phyloP scores from a whole-genome alignment of 1,140 invertebrate genomes.

The Drosophila bocki region DNA sequence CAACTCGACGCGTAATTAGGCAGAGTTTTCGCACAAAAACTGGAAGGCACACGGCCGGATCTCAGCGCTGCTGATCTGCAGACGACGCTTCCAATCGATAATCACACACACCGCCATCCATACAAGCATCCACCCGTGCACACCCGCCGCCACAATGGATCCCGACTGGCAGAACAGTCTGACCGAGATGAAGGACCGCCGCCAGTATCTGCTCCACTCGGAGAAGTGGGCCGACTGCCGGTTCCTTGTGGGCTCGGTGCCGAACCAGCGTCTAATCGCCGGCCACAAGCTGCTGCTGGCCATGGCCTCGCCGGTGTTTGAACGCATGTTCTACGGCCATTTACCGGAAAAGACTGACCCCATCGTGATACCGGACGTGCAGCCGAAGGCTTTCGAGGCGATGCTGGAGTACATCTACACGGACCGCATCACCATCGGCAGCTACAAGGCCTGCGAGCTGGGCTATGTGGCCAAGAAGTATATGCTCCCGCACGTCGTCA shows the following conservation, averaged over 20 bases:
- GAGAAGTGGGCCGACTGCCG: conserved; percentile 92
- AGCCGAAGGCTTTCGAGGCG: conserved; percentile 93
- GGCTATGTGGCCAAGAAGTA: conserved; percentile 96
- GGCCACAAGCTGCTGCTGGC: conserved; percentile 93
- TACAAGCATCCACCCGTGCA: neutral
- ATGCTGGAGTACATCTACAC: conserved; percentile 93
- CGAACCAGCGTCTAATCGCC: conserved; percentile 89
- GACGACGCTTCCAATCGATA: neutral
- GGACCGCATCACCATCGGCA: conserved; percentile 91
- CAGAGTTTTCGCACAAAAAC: conserved; percentile 28
- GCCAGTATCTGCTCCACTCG: conserved; percentile 89
- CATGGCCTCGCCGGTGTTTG: conserved; percentile 93
- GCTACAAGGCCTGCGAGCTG: conserved; percentile 93
- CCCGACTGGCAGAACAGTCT: conserved; percentile 91
- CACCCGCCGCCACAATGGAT: conserved; percentile 49
- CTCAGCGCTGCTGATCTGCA: conserved; percentile 4
- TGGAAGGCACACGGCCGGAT: neutral
- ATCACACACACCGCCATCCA: neutral
- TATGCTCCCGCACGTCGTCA: conserved; percentile 92
- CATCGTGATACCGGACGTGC: conserved; percentile 92
- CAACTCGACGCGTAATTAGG: conserved; percentile 2
- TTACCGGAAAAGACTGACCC: conserved; percentile 89
- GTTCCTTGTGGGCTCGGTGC: conserved; percentile 92
- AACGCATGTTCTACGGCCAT: conserved; percentile 92
- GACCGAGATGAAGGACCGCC: conserved; percentile 89